Evolutionary conservation across 2,888 invertebrate genomes (phyloP).

Genomic region (Caenorhabditis japonica): DNA sequence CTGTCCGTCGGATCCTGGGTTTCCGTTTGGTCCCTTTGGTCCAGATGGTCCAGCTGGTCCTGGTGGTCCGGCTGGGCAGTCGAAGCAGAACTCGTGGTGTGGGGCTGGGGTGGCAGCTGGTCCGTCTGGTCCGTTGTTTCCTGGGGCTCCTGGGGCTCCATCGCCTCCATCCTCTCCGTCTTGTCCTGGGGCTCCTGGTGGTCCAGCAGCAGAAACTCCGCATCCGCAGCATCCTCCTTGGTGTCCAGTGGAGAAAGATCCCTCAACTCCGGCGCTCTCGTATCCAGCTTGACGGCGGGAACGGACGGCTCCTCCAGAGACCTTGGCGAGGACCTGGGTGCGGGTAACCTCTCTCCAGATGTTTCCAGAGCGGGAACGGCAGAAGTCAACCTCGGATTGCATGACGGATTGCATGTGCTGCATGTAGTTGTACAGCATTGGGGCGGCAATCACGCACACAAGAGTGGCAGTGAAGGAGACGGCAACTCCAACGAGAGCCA

Average conservation of each 20-base stretch:
- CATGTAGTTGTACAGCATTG: too few relatives aligned
- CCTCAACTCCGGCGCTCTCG: conserved; percentile 55
- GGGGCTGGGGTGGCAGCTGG: conserved; percentile 68
- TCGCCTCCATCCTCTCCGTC: conserved; percentile 64
- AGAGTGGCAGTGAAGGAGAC: too few relatives aligned
- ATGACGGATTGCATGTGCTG: too few relatives aligned
- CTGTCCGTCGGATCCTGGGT: conserved; percentile 60
- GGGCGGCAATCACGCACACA: too few relatives aligned
- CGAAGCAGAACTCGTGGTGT: conserved; percentile 64
- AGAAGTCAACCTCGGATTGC: too few relatives aligned
- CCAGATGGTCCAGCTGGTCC: conserved; percentile 67
- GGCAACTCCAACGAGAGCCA: too few relatives aligned
- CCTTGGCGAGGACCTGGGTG: conserved; percentile 65
- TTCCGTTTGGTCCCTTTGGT: conserved; percentile 68
- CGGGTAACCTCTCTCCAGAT: too few relatives aligned
- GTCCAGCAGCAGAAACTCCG: conserved; percentile 62
- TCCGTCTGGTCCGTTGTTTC: conserved; percentile 70
- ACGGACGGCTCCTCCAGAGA: conserved; percentile 62
- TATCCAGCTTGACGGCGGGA: conserved; percentile 65
- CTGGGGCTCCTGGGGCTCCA: conserved; percentile 65
- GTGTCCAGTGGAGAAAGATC: conserved; percentile 27
- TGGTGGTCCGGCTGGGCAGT: conserved; percentile 67
- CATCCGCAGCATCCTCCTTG: conserved; percentile 67
- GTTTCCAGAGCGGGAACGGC: too few relatives aligned
- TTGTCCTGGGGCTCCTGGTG: conserved; percentile 62